Evolutionary conservation across 2,797 vertebrate genomes (phyloP), one percentile per base, ranked within the genome.

Genomic region (Megalops cyprinoides): DNA sequence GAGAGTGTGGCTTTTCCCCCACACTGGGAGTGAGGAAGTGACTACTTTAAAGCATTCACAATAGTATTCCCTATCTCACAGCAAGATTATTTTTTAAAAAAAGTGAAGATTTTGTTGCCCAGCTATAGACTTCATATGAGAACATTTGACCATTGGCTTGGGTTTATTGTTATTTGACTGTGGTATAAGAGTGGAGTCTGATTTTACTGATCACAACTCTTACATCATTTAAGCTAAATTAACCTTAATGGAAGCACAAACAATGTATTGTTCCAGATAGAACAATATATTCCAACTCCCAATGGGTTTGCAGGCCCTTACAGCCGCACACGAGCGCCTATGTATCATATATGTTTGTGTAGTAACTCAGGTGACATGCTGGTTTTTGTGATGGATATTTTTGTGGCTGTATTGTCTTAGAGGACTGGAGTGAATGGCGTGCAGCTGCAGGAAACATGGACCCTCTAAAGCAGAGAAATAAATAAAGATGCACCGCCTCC

Each of bases 401-500:
- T n/a, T 28, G 37, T 6, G 60, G 25, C 58, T 62, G 58, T 28
- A 10, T 31, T 62, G 3, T 62, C 25, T 15, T 62, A 28, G 31
- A 3, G 60, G 12, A 34, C 15, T 14, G 12, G 1, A 37, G 60
- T 10, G 31, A 65, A 20, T 37, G 31, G 60, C 31, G 18, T 4
- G 15, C 60, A 65, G 28, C 15, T 7, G 28, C 60, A 18, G 60
- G 60, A 65, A 65, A 37, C 60, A 34, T 2, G 31, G 9, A n/a
- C 31, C 31, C 28, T 12, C 25, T 8, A 62, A 62, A 62, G 12
- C 31, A 65, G 14, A 65, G 60, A 65, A 65, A 37, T 65, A 65
- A 65, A 65, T 60, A 65, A 37, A 65, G 60, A 65, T 65, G 60
- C 28, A 65, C 60, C 15, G 60, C 65, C 10, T 65, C 31, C 31